Conservation (phyloP, 2,797 vertebrate species). For the Lagorchestes hirsutus region DNA sequence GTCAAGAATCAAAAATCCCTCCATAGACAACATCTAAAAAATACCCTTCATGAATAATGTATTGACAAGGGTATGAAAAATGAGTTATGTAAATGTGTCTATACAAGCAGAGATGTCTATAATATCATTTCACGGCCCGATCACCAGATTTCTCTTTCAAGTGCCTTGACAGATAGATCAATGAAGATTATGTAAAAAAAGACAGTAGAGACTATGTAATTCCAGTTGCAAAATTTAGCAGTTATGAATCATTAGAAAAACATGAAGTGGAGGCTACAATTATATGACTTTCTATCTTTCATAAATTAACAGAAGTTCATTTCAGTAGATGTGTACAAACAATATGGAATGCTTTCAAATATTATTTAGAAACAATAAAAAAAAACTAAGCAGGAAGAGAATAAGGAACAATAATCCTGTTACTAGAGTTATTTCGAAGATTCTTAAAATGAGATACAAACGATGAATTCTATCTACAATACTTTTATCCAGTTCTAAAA, state of each 20-base stretch:
- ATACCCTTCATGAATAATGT: neutral
- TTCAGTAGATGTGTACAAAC: neutral
- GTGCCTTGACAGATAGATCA: neutral
- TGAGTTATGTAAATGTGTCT: neutral
- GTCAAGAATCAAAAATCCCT: neutral
- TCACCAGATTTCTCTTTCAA: neutral
- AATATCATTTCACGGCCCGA: neutral
- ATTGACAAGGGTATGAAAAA: neutral
- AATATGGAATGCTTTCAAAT: neutral
- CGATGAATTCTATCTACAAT: neutral
- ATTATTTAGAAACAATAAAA: neutral
- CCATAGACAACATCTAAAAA: neutral
- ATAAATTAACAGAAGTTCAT: neutral
- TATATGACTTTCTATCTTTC: neutral
- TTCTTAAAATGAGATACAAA: neutral
- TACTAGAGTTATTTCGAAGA: neutral
- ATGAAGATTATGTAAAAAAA: neutral
- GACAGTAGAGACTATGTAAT: neutral
- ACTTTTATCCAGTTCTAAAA: neutral
- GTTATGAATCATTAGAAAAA: neutral
- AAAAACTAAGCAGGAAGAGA: neutral
- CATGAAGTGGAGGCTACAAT: neutral
- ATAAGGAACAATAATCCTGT: neutral
- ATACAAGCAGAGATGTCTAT: neutral
- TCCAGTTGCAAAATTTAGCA: neutral